A percentile compares a stretch with the other conserved stretches of the same genome.
Evolutionary conservation across 2,797 vertebrate species (phyloP).

Genomic region (Gymnothorax reevesii): DNA sequence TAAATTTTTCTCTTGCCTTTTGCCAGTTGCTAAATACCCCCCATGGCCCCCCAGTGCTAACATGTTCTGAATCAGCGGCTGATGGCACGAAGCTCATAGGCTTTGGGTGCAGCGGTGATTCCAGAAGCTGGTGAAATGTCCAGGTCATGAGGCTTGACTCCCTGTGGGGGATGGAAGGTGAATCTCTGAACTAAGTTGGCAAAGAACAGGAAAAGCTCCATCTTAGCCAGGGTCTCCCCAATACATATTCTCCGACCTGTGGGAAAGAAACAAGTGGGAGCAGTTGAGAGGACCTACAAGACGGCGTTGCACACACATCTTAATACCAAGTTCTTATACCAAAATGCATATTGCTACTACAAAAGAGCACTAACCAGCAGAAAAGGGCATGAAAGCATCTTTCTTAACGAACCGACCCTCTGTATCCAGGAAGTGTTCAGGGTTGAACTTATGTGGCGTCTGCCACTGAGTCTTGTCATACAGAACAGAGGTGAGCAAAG

Average conservation of each 20-base stretch:
- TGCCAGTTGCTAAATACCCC: too few species aligned
- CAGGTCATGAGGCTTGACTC: constrained; percentile 1
- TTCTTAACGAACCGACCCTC: constrained; percentile 37
- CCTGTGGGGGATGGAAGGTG: constrained; percentile 4
- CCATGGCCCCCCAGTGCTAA: background rate
- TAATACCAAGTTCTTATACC: background rate
- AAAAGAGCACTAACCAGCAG: constrained; percentile 29
- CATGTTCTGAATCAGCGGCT: constrained; percentile 1
- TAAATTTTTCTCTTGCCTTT: too few species aligned
- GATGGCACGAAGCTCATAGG: constrained; percentile 26
- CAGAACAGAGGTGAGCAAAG: constrained; percentile 36
- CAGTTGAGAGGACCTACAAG: background rate
- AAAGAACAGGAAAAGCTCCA: constrained; percentile 41
- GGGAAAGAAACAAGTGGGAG: background rate
- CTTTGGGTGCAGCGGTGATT: background rate
- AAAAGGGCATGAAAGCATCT: constrained; percentile 42
- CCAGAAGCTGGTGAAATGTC: background rate
- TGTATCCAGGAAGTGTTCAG: constrained; percentile 38
- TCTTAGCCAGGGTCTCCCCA: constrained; percentile 34
- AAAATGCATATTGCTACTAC: background rate
- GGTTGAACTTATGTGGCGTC: constrained; percentile 41
- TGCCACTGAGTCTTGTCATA: constrained; percentile 41
- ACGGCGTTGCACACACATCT: background rate
- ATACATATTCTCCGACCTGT: constrained; percentile 31
- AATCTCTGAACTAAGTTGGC: constrained; percentile 18